phyloP scores from a whole-genome alignment of 2,888 invertebrate species.

The Microplitis manilae region DNA sequence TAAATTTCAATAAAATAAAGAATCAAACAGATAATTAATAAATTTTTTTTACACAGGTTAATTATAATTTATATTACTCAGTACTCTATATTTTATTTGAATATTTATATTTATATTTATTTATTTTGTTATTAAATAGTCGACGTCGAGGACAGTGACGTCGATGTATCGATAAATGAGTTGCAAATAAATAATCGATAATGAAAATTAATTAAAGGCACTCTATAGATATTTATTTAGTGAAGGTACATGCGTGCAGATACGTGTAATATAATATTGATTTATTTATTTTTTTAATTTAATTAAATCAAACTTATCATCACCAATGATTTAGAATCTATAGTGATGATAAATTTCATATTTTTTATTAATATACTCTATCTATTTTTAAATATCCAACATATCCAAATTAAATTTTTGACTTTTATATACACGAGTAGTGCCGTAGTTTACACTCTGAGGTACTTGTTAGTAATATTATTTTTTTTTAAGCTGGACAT shows the following conservation, averaged over 20 bases:
- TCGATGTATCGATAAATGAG: conserved; percentile 47
- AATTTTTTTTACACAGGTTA: too few species aligned
- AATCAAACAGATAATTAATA: too few species aligned
- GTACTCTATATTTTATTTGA: conserved; percentile 26
- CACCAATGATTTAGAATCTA: too few species aligned
- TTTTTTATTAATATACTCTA: conserved; percentile 39
- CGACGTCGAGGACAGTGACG: conserved; percentile 50
- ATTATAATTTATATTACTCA: background rate
- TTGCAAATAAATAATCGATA: conserved; percentile 35
- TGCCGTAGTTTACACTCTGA: conserved; percentile 48
- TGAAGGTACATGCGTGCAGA: conserved; percentile 54
- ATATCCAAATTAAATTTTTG: conserved; percentile 48
- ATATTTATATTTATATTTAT: conserved; percentile 42
- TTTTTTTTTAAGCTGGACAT: conserved; percentile 51
- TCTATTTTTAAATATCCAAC: conserved; percentile 33
- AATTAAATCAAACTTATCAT: background rate
- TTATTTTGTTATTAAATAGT: conserved; percentile 14
- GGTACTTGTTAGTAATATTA: conserved; percentile 44
- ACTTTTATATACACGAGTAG: conserved; percentile 51
- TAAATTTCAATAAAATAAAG: too few species aligned
- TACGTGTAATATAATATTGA: conserved; percentile 42
- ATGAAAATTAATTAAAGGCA: conserved; percentile 57
- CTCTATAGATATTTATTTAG: conserved; percentile 54
- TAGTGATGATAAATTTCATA: conserved; percentile 20
- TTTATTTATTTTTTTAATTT: conserved; percentile 24